These are phyloP conservation scores for Lasioglossum albipes DNA, from an alignment of 1,140 invertebrate species.

Conservation along the genomic window DNA sequence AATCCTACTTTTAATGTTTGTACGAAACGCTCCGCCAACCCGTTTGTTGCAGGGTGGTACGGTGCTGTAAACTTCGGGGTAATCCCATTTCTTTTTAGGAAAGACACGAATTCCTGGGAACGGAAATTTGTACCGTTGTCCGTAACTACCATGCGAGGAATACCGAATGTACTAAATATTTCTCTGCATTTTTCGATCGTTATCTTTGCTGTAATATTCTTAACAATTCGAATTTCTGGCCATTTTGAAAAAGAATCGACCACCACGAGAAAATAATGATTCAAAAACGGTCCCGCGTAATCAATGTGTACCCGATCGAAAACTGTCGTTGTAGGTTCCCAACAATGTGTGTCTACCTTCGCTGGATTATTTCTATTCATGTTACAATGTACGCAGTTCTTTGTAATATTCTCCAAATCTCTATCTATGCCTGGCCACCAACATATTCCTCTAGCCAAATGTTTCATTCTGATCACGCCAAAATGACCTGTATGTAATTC, in stretches of 20 bases:
- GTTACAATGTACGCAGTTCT: slow-evolving; percentile 31
- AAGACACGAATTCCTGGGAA: neutral
- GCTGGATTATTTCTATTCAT: slow-evolving; percentile 49
- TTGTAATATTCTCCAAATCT: slow-evolving; percentile 50
- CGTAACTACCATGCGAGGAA: neutral
- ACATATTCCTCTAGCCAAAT: slow-evolving; percentile 71
- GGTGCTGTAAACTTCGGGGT: neutral
- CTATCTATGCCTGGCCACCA: slow-evolving; percentile 77
- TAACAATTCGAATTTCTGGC: neutral
- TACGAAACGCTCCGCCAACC: slow-evolving; percentile 10
- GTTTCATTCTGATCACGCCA: slow-evolving; percentile 78
- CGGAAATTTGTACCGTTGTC: neutral
- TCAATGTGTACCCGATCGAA: slow-evolving; percentile 76
- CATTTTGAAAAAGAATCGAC: no score
- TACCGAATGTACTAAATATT: slow-evolving; percentile 11
- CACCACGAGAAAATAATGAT: no score
- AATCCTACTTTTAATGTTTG: slow-evolving; percentile 1
- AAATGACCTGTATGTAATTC: slow-evolving; percentile 70
- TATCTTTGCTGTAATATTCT: neutral
- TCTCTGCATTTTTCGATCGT: neutral
- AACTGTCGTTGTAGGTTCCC: neutral
- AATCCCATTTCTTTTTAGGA: slow-evolving; percentile 4
- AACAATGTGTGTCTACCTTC: slow-evolving; percentile 10
- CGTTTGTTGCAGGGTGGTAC: slow-evolving; percentile 1
- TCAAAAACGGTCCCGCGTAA: slow-evolving; percentile 36